Base-by-base conservation (phyloP, 2,888 invertebrate genomes). In the Theodoxus fluviatilis region DNA sequence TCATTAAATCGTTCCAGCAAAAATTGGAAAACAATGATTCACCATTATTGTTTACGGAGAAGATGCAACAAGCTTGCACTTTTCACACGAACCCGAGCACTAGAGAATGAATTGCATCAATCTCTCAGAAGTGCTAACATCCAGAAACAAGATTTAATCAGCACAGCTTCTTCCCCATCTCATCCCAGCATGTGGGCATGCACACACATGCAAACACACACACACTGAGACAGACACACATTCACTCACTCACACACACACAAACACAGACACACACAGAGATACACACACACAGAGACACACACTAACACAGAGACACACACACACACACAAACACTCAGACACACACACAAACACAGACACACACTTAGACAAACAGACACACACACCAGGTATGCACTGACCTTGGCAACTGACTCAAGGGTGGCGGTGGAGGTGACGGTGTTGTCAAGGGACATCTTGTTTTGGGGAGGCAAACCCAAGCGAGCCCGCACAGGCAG, bases 401-500 rank as follows among this genome's bases (percentile, higher is more conserved):
- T 35, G 15, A 49, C 40, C n/a, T 28, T 22, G 22, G 59, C 38
- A 38, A 28, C 12, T 3, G 31, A 3, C 12, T 3, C 18, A 3
- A 7, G 68, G n/a, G 38, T n/a, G 33, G 22, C 25, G 18, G n/a
- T n/a, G 55, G 18, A 15, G 49, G 57, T 1, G 67, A 25, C 52
- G 12, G 73, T 68, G 43, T 73, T 73, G 68, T 74, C 69, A 63
- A 73, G 68, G 43, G 64, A 70, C 61, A 74, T 63, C 31, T 73
- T 75, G 49, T 71, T 73, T 6, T 73, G 67, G 3, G 74, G 74
- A 28, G 75, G 75, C 22, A 74, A 71, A 55, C 70, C 70, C n/a
- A 67, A 47, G 55, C 69, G 65, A n/a, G 68, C 38, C 18, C 71
- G 72, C 4, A 70, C 68, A 18, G 76, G 72, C 37, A 71, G 43